Evolutionary conservation across 2,888 invertebrate species (phyloP).

Genomic region (Limnephilus lunatus): DNA sequence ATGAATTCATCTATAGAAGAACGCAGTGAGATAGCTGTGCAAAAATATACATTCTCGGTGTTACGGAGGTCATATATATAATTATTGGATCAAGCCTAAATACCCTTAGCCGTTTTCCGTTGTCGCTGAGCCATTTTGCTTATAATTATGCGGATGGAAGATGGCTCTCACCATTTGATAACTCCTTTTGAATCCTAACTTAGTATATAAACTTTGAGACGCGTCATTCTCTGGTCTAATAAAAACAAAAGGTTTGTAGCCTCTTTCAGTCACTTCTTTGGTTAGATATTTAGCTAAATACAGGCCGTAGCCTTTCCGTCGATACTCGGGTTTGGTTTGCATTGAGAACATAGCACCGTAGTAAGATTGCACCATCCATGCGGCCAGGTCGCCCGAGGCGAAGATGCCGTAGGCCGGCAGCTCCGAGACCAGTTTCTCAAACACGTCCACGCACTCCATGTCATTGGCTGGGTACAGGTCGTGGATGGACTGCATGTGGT

Average conservation of each 20-base stretch:
- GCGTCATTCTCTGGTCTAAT: constrained; percentile 93
- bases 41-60: constrained; percentile 55
- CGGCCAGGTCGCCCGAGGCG: constrained; percentile 85
- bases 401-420: constrained; percentile 91
- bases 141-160: constrained; percentile 77
- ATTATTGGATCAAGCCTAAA: constrained; percentile 49
- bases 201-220: constrained; percentile 88
- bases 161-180: constrained; percentile 90
- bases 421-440: constrained; percentile 86
- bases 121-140: constrained; percentile 62
- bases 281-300: constrained; percentile 84
- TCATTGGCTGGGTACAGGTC: constrained; percentile 92
- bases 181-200: constrained; percentile 88
- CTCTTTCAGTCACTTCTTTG: constrained; percentile 82
- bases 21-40: constrained; percentile 63
- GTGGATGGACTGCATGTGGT: constrained; percentile 89
- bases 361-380: constrained; percentile 95
- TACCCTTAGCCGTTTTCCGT: constrained; percentile 55
- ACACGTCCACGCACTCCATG: constrained; percentile 90
- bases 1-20: constrained; percentile 34
- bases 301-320: constrained; percentile 86
- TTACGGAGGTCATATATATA: constrained; percentile 45
- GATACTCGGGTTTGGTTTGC: constrained; percentile 89
- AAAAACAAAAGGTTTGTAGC: constrained; percentile 91
- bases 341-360: constrained; percentile 95